Conservation (phyloP, 1,140 invertebrate species). For the honey bee (Apis mellifera) region DNA sequence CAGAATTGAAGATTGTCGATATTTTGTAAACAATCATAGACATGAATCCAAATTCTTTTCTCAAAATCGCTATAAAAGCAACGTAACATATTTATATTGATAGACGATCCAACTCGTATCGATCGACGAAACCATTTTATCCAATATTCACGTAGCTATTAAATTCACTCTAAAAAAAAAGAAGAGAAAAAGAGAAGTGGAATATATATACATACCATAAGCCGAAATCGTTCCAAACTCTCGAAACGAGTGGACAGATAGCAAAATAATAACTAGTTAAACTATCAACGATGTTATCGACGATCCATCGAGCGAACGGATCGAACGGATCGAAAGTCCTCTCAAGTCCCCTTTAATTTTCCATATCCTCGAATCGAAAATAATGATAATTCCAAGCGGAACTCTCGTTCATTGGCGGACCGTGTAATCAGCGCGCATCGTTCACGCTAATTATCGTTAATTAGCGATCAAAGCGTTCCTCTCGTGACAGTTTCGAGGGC, state of each 20-base stretch:
- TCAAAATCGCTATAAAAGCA: too few relatives aligned
- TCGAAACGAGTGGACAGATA: background rate
- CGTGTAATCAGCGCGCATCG: slow-evolving; percentile 22
- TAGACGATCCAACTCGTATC: too few relatives aligned
- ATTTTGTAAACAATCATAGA: too few relatives aligned
- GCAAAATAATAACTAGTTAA: background rate
- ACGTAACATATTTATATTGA: too few relatives aligned
- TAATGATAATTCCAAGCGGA: slow-evolving; percentile 14
- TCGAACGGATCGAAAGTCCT: background rate
- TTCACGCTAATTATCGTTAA: slow-evolving; percentile 28
- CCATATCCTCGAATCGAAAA: background rate
- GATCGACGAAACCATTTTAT: too few relatives aligned
- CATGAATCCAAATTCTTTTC: too few relatives aligned
- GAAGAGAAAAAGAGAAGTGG: too few relatives aligned
- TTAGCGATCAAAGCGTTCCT: slow-evolving; percentile 24
- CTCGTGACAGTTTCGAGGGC: slow-evolving; percentile 12
- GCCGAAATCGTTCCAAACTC: background rate
- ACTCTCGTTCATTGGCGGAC: background rate
- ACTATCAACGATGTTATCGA: background rate
- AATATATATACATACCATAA: background rate
- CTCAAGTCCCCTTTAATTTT: slow-evolving; percentile 14
- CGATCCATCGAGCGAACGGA: background rate
- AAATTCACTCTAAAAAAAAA: too few relatives aligned
- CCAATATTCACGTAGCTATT: too few relatives aligned
- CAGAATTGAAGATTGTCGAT: too few relatives aligned